phyloP scores from a whole-genome alignment of 2,113 vertebrate species.

The Struthidea cinerea region DNA sequence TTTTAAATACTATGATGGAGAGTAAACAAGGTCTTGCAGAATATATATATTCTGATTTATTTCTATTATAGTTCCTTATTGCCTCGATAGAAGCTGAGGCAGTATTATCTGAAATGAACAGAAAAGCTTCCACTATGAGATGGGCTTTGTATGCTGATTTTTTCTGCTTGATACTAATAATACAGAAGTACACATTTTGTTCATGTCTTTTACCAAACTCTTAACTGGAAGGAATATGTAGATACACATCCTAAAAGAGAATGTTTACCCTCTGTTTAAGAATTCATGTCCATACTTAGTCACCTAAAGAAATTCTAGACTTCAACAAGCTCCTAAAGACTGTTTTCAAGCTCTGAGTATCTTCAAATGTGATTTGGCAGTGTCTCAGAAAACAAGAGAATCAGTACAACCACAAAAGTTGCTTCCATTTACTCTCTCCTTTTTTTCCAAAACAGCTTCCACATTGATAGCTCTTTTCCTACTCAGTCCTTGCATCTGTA shows the following conservation, averaged over 20 bases:
- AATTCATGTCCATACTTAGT: slow-evolving; percentile 4
- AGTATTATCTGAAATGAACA: not conserved
- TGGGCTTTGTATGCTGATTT: not conserved
- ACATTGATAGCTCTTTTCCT: not conserved
- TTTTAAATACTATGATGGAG: not conserved
- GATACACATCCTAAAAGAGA: not conserved
- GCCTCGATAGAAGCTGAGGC: not conserved
- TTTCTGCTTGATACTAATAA: not conserved
- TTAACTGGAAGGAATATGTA: not conserved
- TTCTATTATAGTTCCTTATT: not conserved
- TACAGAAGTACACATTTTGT: not conserved
- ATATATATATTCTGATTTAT: not conserved
- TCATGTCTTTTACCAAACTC: not conserved
- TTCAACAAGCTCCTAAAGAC: not conserved
- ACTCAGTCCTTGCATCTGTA: not conserved
- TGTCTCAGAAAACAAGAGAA: not conserved
- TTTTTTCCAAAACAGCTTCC: slow-evolving; percentile 17
- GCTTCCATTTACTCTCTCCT: not conserved
- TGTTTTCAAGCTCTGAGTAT: not conserved
- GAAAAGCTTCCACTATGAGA: not conserved
- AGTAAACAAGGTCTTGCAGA: not conserved
- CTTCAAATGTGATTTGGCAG: not conserved
- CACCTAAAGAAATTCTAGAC: not conserved
- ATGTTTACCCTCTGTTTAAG: not conserved
- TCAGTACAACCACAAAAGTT: not conserved